phyloP scores from a whole-genome alignment of 2,888 invertebrate genomes.

The Amaurobius ferox region DNA sequence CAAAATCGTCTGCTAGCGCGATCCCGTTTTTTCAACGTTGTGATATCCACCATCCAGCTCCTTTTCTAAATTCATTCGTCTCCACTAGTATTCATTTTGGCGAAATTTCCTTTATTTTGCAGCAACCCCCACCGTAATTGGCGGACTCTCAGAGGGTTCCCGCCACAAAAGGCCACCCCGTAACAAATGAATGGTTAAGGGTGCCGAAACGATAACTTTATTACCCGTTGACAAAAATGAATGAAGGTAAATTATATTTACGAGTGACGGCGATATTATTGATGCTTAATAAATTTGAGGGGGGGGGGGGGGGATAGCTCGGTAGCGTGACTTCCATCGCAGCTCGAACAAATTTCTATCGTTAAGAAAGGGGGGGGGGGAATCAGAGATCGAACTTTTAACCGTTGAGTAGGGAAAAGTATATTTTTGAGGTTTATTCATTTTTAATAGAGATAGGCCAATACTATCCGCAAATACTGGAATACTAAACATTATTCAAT shows the following conservation, averaged over 20 bases:
- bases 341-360: conserved; percentile 14
- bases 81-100: conserved; percentile 20
- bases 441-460: no score
- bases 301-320: neutral
- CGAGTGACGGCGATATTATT: conserved; percentile 59
- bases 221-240: conserved; percentile 40
- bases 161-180: conserved; percentile 40
- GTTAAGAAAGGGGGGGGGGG: neutral
- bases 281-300: conserved; percentile 66
- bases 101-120: neutral
- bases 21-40: no score
- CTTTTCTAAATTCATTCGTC: no score
- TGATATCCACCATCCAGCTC: no score
- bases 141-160: conserved; percentile 42
- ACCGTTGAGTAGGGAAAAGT: no score
- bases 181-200: conserved; percentile 33
- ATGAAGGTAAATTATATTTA: conserved; percentile 62
- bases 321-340: conserved; percentile 37
- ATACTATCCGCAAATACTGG: no score
- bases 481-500: no score
- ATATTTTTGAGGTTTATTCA: no score
- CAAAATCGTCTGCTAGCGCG: no score
- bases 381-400: no score
- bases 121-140: conserved; percentile 57
- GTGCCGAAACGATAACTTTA: conserved; percentile 68